phyloP scores from a whole-genome alignment of 2,797 vertebrate genomes.

The Astyanax mexicanus region DNA sequence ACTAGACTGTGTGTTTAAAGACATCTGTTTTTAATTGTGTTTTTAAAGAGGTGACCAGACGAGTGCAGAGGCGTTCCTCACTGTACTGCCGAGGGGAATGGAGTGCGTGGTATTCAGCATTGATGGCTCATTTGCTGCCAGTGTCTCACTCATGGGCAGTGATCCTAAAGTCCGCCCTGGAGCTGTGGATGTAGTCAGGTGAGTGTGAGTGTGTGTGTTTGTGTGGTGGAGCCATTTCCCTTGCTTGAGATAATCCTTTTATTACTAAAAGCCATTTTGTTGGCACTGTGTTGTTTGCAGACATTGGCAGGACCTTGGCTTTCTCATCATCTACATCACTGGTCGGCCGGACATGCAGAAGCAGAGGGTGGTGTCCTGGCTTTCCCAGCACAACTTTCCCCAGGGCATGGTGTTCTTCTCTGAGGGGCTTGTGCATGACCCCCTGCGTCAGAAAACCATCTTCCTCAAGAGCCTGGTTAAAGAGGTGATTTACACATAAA shows the following conservation, averaged over 20 bases:
- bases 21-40: constrained; percentile 7
- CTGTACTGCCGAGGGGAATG: constrained; percentile 89
- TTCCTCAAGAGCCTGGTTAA: constrained; percentile 93
- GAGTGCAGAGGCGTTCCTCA: constrained; percentile 95
- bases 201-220: constrained; percentile 31
- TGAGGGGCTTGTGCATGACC: constrained; percentile 96
- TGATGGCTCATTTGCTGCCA: constrained; percentile 97
- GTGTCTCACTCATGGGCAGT: constrained; percentile 99
- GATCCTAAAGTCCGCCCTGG: constrained; percentile 97
- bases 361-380: constrained; percentile 97
- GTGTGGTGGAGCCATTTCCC: neutral
- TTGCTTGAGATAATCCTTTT: neutral
- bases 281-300: constrained; percentile 64
- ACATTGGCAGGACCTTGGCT: constrained; percentile 99
- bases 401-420: constrained; percentile 98
- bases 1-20: no score
- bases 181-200: constrained; percentile 98
- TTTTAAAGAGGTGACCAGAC: constrained; percentile 93
- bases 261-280: neutral
- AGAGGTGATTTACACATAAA: constrained; percentile 76
- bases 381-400: constrained; percentile 99
- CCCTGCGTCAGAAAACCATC: constrained; percentile 96
- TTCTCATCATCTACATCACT: constrained; percentile 97
- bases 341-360: constrained; percentile 99
- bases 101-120: constrained; percentile 99